Evolutionary conservation across 2,113 vertebrate genomes (phyloP).

Genomic region (Amphilophus citrinellus): DNA sequence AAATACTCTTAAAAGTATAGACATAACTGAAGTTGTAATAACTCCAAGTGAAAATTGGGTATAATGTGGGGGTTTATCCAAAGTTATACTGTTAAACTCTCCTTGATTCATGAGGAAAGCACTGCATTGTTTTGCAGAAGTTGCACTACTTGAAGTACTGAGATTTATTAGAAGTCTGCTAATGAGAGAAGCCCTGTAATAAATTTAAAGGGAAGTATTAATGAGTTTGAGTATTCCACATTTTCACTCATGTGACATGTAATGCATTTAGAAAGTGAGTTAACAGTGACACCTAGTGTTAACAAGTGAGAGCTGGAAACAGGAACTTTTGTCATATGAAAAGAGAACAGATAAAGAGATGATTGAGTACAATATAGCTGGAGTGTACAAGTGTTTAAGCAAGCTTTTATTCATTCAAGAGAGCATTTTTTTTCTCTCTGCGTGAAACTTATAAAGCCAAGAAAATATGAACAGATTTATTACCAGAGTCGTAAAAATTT

Average conservation of each 20-base stretch:
- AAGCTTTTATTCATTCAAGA: neutral
- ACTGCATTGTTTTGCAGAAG: neutral
- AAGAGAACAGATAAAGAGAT: neutral
- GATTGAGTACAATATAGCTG: neutral
- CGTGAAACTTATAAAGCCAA: neutral
- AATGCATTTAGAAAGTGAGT: neutral
- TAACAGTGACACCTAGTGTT: constrained; percentile 64
- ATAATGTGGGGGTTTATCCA: neutral
- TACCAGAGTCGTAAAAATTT: neutral
- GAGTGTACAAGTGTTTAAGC: neutral
- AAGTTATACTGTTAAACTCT: neutral
- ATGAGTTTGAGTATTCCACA: neutral
- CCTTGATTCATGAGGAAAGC: neutral
- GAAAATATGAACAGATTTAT: neutral
- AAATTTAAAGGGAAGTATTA: neutral
- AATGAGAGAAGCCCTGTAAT: neutral
- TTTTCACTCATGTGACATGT: constrained; percentile 18
- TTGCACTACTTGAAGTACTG: neutral
- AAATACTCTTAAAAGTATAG: neutral
- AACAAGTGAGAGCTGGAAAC: constrained; percentile 2
- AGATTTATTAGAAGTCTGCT: neutral
- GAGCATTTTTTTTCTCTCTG: neutral
- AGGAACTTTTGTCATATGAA: neutral
- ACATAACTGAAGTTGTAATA: neutral
- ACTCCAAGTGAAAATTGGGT: neutral